These are phyloP conservation scores for Melanerpes formicivorus DNA, from an alignment of 2,113 vertebrate genomes.

Conservation along the genomic window DNA sequence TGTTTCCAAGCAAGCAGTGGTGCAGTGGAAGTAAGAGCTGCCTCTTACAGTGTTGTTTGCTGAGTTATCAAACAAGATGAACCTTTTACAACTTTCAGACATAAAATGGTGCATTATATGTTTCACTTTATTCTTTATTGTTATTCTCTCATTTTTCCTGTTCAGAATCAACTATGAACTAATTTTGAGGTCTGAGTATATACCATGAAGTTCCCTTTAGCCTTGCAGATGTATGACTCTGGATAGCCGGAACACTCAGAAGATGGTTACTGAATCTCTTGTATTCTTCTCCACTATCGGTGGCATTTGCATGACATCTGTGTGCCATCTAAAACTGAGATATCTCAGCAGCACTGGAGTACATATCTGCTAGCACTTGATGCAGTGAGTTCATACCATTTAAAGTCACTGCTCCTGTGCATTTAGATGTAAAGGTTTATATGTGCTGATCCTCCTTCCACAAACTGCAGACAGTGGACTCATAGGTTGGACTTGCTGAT, in stretches of 20 bases:
- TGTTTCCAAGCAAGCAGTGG: neutral
- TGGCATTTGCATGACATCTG: neutral
- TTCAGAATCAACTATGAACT: neutral
- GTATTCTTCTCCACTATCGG: neutral
- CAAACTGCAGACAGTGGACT: neutral
- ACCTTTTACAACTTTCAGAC: neutral
- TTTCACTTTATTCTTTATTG: neutral
- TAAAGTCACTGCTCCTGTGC: neutral
- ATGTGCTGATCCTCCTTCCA: neutral
- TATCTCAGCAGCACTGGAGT: neutral
- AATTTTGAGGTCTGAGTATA: neutral
- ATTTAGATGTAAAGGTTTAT: neutral
- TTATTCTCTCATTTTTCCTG: neutral
- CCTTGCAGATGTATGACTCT: neutral
- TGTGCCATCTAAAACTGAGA: neutral
- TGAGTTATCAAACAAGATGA: neutral
- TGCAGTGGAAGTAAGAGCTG: neutral
- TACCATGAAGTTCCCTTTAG: neutral
- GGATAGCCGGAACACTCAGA: neutral
- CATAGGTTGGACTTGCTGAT: too few relatives aligned
- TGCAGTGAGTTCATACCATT: neutral
- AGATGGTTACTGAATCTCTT: neutral
- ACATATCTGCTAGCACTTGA: neutral
- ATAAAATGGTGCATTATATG: neutral
- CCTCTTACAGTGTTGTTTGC: neutral